phyloP scores from a whole-genome alignment of 2,113 vertebrate species.

The Caranx melampygus region DNA sequence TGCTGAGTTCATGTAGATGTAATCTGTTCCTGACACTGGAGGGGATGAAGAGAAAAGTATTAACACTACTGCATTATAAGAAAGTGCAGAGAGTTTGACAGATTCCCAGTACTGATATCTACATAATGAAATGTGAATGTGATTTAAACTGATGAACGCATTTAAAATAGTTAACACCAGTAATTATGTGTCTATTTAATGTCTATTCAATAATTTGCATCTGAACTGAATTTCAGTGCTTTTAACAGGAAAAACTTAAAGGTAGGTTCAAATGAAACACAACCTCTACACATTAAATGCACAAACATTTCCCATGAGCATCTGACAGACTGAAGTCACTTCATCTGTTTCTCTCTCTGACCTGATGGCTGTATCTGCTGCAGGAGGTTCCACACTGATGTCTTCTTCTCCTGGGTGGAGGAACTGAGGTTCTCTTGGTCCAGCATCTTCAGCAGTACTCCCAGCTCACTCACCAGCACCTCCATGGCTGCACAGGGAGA shows the following conservation, averaged over 20 bases:
- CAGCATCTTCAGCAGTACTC: slow-evolving; percentile 91
- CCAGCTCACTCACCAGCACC: slow-evolving; percentile 93
- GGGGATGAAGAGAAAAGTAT: slow-evolving; percentile 14
- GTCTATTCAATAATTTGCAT: not conserved
- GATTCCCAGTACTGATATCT: not conserved
- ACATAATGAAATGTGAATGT: not conserved
- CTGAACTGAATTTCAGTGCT: not conserved
- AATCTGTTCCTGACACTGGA: slow-evolving; percentile 89
- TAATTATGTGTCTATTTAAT: not conserved
- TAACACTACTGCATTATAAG: not conserved
- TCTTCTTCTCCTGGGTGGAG: slow-evolving; percentile 93
- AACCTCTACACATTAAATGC: not conserved
- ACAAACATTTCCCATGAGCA: not conserved
- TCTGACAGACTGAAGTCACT: not conserved
- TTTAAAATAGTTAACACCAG: not conserved
- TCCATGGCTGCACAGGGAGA: slow-evolving; percentile 87
- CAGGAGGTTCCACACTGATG: slow-evolving; percentile 90
- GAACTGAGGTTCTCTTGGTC: slow-evolving; percentile 94
- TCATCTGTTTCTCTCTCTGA: slow-evolving; percentile 56
- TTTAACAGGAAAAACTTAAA: no score
- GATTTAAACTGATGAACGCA: not conserved
- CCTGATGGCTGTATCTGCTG: slow-evolving; percentile 94
- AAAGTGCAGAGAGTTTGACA: no score
- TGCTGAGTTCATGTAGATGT: slow-evolving; percentile 93
- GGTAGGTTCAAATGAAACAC: not conserved